phyloP scores from a whole-genome alignment of 2,113 vertebrate species.

The Cepphus grylle region DNA sequence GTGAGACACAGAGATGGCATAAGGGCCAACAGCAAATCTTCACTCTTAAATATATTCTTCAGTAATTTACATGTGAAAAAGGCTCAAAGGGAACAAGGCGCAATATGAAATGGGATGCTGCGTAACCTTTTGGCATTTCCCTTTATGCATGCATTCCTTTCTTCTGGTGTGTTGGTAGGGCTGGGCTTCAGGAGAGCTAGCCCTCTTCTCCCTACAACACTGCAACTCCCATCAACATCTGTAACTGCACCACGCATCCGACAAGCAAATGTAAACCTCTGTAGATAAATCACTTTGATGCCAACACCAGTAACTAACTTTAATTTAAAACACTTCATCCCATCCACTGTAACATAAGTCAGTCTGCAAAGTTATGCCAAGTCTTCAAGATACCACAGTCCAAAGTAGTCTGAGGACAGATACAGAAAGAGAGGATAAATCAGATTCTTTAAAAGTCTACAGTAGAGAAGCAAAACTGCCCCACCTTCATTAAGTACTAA shows the following conservation, averaged over 20 bases:
- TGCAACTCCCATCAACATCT: neutral
- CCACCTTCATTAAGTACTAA: neutral
- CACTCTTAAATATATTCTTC: neutral
- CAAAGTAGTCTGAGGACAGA: neutral
- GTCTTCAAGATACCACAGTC: neutral
- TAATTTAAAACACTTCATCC: neutral
- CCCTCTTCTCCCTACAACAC: neutral
- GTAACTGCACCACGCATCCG: neutral
- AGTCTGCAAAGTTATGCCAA: neutral
- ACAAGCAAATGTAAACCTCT: fast-evolving
- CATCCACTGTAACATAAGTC: neutral
- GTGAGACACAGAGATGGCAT: neutral
- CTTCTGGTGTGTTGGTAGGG: neutral
- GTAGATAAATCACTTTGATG: neutral
- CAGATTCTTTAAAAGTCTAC: neutral
- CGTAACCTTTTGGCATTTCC: neutral
- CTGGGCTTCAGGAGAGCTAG: neutral
- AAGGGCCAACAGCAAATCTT: neutral
- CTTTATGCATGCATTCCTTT: neutral
- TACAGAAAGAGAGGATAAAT: neutral
- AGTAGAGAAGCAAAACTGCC: neutral
- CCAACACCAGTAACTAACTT: neutral
- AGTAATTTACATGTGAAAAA: neutral
- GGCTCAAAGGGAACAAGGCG: neutral
- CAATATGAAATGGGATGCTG: neutral